Evolutionary conservation across 2,113 vertebrate species (phyloP), one percentile per base, ranked within the genome.

Genomic region (Grammomys surdaster): DNA sequence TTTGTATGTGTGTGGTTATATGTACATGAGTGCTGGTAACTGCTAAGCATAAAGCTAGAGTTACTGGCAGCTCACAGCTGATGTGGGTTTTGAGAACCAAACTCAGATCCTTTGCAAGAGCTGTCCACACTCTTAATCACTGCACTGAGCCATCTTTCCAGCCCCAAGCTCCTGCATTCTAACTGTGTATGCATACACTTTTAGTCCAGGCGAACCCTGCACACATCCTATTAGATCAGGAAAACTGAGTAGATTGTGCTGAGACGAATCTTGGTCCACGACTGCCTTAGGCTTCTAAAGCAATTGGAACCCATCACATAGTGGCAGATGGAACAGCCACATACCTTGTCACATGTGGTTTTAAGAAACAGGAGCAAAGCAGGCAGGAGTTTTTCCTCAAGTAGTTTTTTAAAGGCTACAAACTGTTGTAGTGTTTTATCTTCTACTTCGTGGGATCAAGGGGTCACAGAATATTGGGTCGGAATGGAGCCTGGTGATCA

Each of bases 371-470:
- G 51, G 54, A 63, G 22, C 26, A 82, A 91, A 88, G 70, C 20
- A 58, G n/a, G 70, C 48, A 46, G 22, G 36, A 36, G 28, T 26
- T 54, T 12, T 48, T 9, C 85, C 92, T 51, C 33, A 13, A 87
- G 77, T 43, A 51, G 46, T 20, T 63, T 56, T 69, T 93, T 22
- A 75, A 94, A 65, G 84, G 14, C 33, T 46, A 84, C 5, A 43
- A 19, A 20, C 48, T 72, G 40, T 31, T 43, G 56, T 1, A 40
- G 9, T 31, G 36, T 80, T 88, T 77, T 95, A 78, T 88, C n/a
- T 58, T 73, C 87, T 69, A 63, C 28, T 85, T 94, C 69, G 31
- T 67, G 31, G 65, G 76, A 87, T 90, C 88, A 88, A 26, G 77
- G 76, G 36, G 73, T 90, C 89, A 85, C 26, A 85, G 54, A 88